Evolutionary conservation across 2,113 vertebrate genomes (phyloP).

Genomic region (Ageneiosus marmoratus): DNA sequence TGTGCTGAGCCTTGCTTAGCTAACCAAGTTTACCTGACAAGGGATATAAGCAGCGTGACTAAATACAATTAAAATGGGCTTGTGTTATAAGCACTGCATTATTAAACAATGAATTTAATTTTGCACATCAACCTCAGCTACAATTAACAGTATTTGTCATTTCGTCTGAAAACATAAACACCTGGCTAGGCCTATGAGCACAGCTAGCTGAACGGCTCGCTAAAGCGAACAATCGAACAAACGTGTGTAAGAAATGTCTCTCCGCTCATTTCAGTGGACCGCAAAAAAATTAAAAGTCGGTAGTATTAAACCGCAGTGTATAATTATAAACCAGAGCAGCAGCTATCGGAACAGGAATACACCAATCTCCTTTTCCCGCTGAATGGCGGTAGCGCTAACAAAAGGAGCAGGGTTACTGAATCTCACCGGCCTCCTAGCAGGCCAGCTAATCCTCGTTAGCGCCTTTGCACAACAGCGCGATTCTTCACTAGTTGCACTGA

Average conservation of each 20-base stretch:
- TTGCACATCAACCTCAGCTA: background rate
- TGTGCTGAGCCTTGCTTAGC: background rate
- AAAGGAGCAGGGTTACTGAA: background rate
- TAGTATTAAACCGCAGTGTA: background rate
- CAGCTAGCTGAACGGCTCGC: background rate
- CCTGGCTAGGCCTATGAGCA: background rate
- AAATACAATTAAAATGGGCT: background rate
- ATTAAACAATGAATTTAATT: background rate
- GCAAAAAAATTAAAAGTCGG: too few relatives aligned
- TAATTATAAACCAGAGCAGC: background rate
- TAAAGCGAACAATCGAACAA: background rate
- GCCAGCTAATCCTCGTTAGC: background rate
- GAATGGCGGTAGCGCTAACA: background rate
- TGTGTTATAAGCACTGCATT: background rate
- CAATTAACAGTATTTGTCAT: background rate
- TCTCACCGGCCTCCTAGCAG: constrained; percentile 25
- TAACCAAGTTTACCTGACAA: background rate
- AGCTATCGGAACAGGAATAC: background rate
- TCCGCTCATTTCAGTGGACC: background rate
- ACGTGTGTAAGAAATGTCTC: background rate
- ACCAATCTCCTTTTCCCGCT: background rate
- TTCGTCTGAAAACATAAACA: background rate
- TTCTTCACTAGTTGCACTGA: too few relatives aligned
- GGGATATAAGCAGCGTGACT: too few relatives aligned
- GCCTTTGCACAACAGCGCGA: background rate